phyloP scores from a whole-genome alignment of 92 coral and sea anemone species.

The Pocillopora grandis region DNA sequence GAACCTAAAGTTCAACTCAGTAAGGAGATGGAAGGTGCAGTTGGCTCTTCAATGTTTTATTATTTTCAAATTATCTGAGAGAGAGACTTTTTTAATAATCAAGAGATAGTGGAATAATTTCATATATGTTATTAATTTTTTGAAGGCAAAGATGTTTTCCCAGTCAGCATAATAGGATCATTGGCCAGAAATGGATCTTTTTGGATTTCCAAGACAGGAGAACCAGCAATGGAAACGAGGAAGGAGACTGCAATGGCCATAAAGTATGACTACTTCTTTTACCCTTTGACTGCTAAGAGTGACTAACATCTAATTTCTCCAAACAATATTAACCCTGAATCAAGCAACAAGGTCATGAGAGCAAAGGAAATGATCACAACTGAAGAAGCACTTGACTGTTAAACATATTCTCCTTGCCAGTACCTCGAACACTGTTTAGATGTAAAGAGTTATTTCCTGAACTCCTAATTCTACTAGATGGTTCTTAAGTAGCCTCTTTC shows the following conservation, averaged over 20 bases:
- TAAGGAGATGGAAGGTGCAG: conserved; percentile 28
- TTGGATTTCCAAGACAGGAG: conserved; percentile 47
- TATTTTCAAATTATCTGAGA: too few species aligned
- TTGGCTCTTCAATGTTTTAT: too few species aligned
- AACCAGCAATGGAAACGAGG: conserved; percentile 22
- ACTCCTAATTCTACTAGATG: too few species aligned
- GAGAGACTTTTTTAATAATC: neutral
- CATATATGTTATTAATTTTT: neutral
- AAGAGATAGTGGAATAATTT: neutral
- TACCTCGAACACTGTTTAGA: too few species aligned
- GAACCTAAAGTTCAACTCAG: conserved; percentile 5
- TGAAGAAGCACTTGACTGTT: neutral
- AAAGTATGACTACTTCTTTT: conserved; percentile 26
- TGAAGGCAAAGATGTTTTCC: conserved; percentile 29
- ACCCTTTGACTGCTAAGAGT: too few species aligned
- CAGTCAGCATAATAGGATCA: conserved; percentile 47
- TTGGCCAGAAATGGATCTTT: conserved; percentile 57
- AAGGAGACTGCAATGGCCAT: conserved; percentile 22
- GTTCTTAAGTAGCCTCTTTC: too few species aligned
- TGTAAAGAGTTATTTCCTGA: too few species aligned
- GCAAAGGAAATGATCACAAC: neutral
- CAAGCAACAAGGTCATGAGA: too few species aligned
- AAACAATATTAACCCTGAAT: too few species aligned
- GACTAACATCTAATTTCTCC: too few species aligned
- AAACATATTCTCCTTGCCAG: too few species aligned